Evolutionary conservation across 2,797 vertebrate species (phyloP), one percentile per base, ranked within the genome.

Genomic region (Peromyscus nudipes): DNA sequence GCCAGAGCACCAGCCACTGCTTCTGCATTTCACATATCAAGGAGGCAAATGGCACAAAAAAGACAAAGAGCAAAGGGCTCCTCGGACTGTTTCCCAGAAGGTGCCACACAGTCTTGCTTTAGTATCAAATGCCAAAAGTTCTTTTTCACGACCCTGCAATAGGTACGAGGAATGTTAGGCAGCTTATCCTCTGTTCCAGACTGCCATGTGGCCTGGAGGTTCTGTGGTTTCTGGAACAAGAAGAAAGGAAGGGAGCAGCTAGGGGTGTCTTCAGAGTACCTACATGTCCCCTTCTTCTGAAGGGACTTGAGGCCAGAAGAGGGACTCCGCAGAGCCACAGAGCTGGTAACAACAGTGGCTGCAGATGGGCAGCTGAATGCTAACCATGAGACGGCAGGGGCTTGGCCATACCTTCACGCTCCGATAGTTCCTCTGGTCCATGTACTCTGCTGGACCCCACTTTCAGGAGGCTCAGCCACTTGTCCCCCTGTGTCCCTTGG

Each of bases 1-100:
- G 69, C 94, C 90, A 85, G 85, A 92, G 96, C 49, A 82, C 92
- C 92, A 43, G 84, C 88, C 76, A 82, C 46, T 31, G 49, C 55
- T 84, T 90, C 80, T 57, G 23, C 55, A 31, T 88, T 87, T 86
- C 90, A 94, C n/a, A 57, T 29, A 89, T n/a, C 46, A 57, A 75
- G 73, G 83, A 46, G 21, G 84, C 73, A 73, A 11, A 55, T 27
- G 19, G 23, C 37, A 75, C 76, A 40, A 96, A 97, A 97, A 94
- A 80, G 6, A 12, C 52, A 52, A 79, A 79, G 29, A 31, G 46
- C 34, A 81, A 71, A 91, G 37, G 69, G 17, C 52, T 52, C 62
- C 52, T 17, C 5, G 9, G 76, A 27, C 46, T 49, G 4, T 49
- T 73, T 92, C 57, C 62, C 64, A 16, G 82, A 94, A 89, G 64